A percentile compares a stretch with the other conserved stretches of the same genome.
These are phyloP conservation scores for Novumbra hubbsi DNA, from an alignment of 2,797 vertebrate species.

Conservation along the genomic window DNA sequence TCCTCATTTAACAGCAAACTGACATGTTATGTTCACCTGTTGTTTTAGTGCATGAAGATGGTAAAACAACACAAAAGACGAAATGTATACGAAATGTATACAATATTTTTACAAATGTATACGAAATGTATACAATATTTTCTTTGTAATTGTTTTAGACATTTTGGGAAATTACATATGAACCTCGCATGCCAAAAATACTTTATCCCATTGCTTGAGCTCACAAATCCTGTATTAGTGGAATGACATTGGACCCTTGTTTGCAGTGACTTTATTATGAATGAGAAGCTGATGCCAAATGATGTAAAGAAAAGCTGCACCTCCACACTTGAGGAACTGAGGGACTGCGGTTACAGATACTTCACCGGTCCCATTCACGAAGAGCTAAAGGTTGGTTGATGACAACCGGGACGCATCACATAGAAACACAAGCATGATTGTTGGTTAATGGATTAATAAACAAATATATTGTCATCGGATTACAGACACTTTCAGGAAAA, in stretches of 20 bases:
- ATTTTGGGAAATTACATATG: not conserved
- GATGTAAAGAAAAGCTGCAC: constrained; percentile 39
- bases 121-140: not conserved
- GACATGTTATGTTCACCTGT: too few species aligned
- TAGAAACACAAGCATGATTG: not conserved
- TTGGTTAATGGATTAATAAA: not conserved
- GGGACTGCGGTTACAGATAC: constrained; percentile 61
- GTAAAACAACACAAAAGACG: too few species aligned
- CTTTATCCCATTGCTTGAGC: not conserved
- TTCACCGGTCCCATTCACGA: constrained; percentile 71
- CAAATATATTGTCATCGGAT: not conserved
- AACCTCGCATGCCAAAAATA: not conserved
- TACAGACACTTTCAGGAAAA: too few species aligned
- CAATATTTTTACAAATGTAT: too few species aligned
- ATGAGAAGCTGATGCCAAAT: constrained; percentile 41
- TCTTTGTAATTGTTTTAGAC: not conserved
- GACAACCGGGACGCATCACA: not conserved
- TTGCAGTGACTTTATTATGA: constrained; percentile 69
- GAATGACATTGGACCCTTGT: not conserved
- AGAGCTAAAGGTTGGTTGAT: constrained; percentile 68
- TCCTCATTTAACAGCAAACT: not conserved
- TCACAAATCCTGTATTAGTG: not conserved
- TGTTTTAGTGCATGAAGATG: too few species aligned
- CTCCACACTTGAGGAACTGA: constrained; percentile 65
- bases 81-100: too few species aligned